These are phyloP conservation scores for Cyprinus carpio DNA, from an alignment of 2,113 vertebrate species.

Conservation along the genomic window DNA sequence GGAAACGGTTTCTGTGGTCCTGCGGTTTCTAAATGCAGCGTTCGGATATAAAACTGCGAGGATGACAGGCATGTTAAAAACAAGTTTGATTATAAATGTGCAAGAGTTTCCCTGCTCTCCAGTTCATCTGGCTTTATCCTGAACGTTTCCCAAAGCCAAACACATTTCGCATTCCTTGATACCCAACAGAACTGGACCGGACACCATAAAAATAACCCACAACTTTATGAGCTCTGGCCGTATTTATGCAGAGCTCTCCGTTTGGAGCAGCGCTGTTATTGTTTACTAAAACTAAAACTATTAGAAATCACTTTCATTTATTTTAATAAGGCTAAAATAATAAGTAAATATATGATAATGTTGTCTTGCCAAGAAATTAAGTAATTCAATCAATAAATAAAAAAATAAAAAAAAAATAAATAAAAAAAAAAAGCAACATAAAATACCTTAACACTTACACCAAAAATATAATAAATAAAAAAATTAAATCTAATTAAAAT, in stretches of 20 bases:
- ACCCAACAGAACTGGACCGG: not conserved
- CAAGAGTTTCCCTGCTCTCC: not conserved
- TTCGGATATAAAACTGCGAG: not conserved
- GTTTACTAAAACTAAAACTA: not conserved
- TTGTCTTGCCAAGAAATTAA: not conserved
- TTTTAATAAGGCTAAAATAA: not conserved
- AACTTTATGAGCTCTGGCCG: not conserved
- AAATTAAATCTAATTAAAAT: too few relatives aligned
- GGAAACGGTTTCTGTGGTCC: not conserved
- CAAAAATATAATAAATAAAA: too few relatives aligned
- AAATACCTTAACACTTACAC: too few relatives aligned
- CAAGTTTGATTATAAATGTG: not conserved
- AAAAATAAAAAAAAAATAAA: too few relatives aligned
- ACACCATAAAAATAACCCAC: not conserved
- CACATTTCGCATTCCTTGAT: not conserved
- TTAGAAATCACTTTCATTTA: not conserved
- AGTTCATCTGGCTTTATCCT: not conserved
- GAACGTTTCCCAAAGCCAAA: not conserved
- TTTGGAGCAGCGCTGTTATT: not conserved
- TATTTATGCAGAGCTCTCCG: constrained; percentile 1
- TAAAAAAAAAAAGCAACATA: too few relatives aligned
- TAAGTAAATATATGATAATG: not conserved
- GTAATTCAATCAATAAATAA: too few relatives aligned
- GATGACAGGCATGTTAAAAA: not conserved
- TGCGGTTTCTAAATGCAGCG: not conserved